Conservation (phyloP, 2,113 vertebrate species). For the Forbesichthys papilliferus region DNA sequence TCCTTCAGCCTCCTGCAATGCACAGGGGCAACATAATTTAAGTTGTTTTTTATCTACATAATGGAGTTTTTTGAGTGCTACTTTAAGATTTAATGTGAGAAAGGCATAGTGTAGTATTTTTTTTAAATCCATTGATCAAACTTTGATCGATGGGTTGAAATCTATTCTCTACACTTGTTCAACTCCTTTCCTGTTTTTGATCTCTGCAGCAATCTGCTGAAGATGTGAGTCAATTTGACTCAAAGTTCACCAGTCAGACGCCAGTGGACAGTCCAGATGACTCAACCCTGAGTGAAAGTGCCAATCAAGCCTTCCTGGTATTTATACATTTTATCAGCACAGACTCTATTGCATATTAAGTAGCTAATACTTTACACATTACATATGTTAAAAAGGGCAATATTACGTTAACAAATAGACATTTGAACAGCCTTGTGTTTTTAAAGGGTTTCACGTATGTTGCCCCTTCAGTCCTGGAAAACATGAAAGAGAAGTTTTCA, state of each 20-base stretch:
- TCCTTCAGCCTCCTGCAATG: too few species aligned
- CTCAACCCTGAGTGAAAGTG: conserved; percentile 98
- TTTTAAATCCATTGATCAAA: too few species aligned
- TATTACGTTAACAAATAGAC: too few species aligned
- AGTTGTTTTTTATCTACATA: too few species aligned
- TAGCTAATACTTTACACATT: too few species aligned
- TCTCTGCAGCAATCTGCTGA: conserved; percentile 93
- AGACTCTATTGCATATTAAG: too few species aligned
- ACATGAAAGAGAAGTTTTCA: conserved; percentile 97
- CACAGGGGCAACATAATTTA: too few species aligned
- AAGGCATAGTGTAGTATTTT: too few species aligned
- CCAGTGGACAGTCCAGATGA: conserved; percentile 99
- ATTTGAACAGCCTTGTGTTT: neutral
- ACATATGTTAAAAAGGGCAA: too few species aligned
- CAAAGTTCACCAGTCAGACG: conserved; percentile 99
- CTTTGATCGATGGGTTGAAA: too few species aligned
- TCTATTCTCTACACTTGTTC: neutral
- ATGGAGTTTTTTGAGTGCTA: too few species aligned
- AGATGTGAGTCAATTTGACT: conserved; percentile 99
- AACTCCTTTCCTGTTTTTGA: neutral
- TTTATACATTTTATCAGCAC: neutral
- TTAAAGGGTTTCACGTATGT: conserved; percentile 96
- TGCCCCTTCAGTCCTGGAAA: conserved; percentile 98
- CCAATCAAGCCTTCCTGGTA: conserved; percentile 99
- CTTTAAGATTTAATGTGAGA: too few species aligned